Evolutionary conservation across 2,113 vertebrate genomes (phyloP), one percentile per base, ranked within the genome.

Genomic region (Clarias batrachus): DNA sequence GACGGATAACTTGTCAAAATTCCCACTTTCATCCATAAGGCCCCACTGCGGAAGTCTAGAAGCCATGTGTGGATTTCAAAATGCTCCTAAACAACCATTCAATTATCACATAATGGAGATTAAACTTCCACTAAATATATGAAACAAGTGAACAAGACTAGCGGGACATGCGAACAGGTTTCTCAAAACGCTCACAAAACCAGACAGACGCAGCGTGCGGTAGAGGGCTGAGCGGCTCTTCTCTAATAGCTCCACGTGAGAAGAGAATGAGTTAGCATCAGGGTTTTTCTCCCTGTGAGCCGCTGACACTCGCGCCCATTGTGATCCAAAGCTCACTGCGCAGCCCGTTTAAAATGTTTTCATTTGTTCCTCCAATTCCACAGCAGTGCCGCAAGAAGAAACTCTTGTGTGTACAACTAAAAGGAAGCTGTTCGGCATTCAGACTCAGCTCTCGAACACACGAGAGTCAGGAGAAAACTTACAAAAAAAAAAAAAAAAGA

Each of bases 281-380:
- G n/a, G 27, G 70, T 85, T 85, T 85, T 66, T 74, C 62, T 91
- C 88, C 10, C 88, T 88, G 86, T 90, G 88, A 88, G 90, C 68
- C 37, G 41, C 83, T 85, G 41, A 86, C 68, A 83, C 33, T 37
- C 37, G 3, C 80, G 70, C 62, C 56, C 81, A 57, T 30, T n/a
- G 48, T 74, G 68, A 8, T 73, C 21, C 12, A 27, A 54, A 10
- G 56, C 56, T 62, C 48, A 62, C 77, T 56, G 77, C 70, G 10
- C 60, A 62, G 85, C 14, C 4, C 57, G 19, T 83, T 85, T 87
- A 85, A 92, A 88, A 87, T 90, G 80, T 90, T 92, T 87, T 86
- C 87, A 94, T 92, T 91, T 89, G 90, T 90, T 88, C 77, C 30
- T 82, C 52, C 74, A 71, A 90, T 91, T 87, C 86, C 83, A 87